These are phyloP conservation scores for Chiloscyllium plagiosum DNA, from an alignment of 2,113 vertebrate species.

Conservation along the genomic window DNA sequence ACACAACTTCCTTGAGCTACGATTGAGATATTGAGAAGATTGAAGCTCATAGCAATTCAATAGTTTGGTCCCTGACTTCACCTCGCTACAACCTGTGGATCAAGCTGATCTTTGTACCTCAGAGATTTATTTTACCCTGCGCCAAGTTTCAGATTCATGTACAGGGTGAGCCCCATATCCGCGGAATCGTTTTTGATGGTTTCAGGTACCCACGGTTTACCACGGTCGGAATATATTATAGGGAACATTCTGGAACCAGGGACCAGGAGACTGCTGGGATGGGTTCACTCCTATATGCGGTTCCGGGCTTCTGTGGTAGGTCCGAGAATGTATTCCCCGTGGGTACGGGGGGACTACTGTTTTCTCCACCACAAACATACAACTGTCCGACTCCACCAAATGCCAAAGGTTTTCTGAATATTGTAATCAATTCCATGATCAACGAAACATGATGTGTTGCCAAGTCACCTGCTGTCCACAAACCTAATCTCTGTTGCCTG, in stretches of 20 bases:
- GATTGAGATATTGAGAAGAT: not conserved
- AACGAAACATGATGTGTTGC: not conserved
- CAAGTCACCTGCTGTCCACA: not conserved
- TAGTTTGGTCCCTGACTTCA: not conserved
- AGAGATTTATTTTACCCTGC: not conserved
- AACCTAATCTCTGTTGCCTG: not conserved
- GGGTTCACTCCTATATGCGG: too few species aligned
- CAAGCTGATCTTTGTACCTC: not conserved
- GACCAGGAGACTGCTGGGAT: too few species aligned
- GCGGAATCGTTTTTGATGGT: too few species aligned
- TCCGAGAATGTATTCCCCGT: too few species aligned
- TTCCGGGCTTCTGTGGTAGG: too few species aligned
- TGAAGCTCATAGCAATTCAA: not conserved
- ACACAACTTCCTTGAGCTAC: not conserved
- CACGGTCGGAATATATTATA: too few species aligned
- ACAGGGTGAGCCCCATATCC: too few species aligned
- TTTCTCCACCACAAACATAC: not conserved
- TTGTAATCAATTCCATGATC: not conserved
- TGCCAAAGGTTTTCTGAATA: not conserved
- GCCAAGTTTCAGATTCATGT: not conserved
- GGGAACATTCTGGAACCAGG: too few species aligned
- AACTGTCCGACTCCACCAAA: not conserved
- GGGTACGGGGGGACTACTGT: too few species aligned
- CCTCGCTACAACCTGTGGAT: not conserved
- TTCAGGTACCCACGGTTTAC: too few species aligned